phyloP scores from a whole-genome alignment of 2,113 vertebrate genomes.

The Rhegmatorhina hoffmannsi region DNA sequence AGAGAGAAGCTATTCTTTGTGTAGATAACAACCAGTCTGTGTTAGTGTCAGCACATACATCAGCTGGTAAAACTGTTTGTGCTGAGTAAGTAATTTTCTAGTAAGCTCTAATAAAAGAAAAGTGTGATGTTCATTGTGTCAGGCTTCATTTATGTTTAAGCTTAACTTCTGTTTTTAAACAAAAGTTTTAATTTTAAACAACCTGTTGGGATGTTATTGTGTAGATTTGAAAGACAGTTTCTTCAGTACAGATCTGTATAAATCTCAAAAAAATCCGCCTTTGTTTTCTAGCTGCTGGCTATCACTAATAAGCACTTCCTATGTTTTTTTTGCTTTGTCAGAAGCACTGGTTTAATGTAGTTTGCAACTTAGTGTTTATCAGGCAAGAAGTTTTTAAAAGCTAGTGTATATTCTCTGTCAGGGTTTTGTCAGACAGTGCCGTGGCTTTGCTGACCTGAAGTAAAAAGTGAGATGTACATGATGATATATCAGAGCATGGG shows the following conservation, averaged over 20 bases:
- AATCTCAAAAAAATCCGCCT: background rate
- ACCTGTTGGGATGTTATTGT: background rate
- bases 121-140: background rate
- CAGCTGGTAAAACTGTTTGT: slow-evolving; percentile 99
- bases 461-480: background rate
- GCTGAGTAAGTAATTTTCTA: slow-evolving; percentile 89
- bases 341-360: background rate
- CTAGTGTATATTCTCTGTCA: background rate
- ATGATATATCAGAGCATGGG: background rate
- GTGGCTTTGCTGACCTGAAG: background rate
- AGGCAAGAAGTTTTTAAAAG: background rate
- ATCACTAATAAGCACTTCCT: background rate
- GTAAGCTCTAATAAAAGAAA: background rate
- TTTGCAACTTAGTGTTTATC: background rate
- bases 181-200: background rate
- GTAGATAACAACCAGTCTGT: slow-evolving; percentile 98
- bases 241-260: background rate
- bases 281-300: background rate
- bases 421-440: background rate
- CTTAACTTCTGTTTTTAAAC: background rate
- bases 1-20: slow-evolving; percentile 94
- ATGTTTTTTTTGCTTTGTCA: background rate
- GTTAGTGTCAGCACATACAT: slow-evolving; percentile 96
- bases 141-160: background rate
- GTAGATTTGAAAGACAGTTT: background rate